phyloP scores from a whole-genome alignment of 2,797 vertebrate species.

The Gila robusta region DNA sequence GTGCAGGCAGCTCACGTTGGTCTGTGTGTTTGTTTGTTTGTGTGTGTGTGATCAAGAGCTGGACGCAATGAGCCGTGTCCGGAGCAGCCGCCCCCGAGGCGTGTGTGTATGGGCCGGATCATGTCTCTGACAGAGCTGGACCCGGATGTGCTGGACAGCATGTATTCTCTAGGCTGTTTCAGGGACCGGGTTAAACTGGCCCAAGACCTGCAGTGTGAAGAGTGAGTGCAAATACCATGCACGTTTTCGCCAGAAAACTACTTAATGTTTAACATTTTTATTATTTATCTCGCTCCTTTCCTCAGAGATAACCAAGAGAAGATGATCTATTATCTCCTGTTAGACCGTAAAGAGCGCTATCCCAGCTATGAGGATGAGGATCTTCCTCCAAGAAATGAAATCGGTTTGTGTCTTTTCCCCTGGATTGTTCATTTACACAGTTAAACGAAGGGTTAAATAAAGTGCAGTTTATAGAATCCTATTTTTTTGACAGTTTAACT shows the following conservation, averaged over 20 bases:
- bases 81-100: conserved; percentile 83
- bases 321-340: conserved; percentile 93
- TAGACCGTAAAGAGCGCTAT: conserved; percentile 93
- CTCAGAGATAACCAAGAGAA: conserved; percentile 93
- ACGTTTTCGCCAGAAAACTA: background rate
- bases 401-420: conserved; percentile 74
- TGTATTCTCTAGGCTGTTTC: conserved; percentile 94
- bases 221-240: conserved; percentile 66
- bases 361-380: conserved; percentile 94
- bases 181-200: conserved; percentile 89
- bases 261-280: background rate
- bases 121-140: conserved; percentile 90
- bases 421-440: background rate
- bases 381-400: conserved; percentile 89
- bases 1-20: background rate
- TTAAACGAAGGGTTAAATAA: background rate
- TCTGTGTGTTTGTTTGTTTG: background rate
- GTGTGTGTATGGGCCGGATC: conserved; percentile 87
- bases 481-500: background rate
- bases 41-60: conserved; percentile 49
- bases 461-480: background rate
- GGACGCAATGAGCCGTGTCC: conserved; percentile 59
- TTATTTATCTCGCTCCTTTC: background rate
- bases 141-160: conserved; percentile 93
- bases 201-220: conserved; percentile 90